Base-by-base conservation (phyloP, 2,797 vertebrate genomes). In the Phoeniculus purpureus region DNA sequence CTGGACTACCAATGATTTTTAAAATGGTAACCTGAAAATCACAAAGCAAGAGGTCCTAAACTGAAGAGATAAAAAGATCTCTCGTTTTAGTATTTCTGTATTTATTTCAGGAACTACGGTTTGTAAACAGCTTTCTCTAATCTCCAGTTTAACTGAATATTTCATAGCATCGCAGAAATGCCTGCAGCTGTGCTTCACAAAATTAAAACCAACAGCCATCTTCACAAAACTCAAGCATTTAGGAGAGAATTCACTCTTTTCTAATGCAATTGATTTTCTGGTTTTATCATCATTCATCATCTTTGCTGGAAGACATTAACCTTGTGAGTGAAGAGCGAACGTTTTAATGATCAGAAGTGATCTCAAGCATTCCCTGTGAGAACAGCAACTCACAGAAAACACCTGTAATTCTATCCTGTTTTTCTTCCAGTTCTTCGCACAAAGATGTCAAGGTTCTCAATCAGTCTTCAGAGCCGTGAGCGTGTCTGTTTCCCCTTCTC, bases 151-250 rank as follows among this genome's bases (percentile, higher is more conserved):
- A 64, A 94, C 45, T 77, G 79, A 94, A 5, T 81, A 87, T 80
- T 96, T 95, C 72, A 92, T 32, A 90, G 75, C 43, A 62, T 62
- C 72, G 27, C 51, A 85, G 34, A 94, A 94, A 58, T 64, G 50
- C 81, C 37, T 87, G 83, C 89, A 95, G 78, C 43, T 64, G 22
- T 70, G 61, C 45, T 82, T 84, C 47, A 59, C 37, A 90, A 89
- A 93, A 95, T 81, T 73, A 85, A 92, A 84, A 92, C 13, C 54
- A 87, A 80, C 34, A 74, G 43, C 45, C 54, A 81, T 58, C 71
- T 61, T 80, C 64, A 85, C 59, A 81, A 11, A 91, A 94, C 60
- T 43, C 68, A 67, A 78, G 23, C 45, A 67, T n/a, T 80, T 67
- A 67, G 37, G 10, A 83, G 31, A 65, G 45, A 85, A 92, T 32